Evolutionary conservation across 2,797 vertebrate genomes (phyloP).

Genomic region (Botia almorhae): DNA sequence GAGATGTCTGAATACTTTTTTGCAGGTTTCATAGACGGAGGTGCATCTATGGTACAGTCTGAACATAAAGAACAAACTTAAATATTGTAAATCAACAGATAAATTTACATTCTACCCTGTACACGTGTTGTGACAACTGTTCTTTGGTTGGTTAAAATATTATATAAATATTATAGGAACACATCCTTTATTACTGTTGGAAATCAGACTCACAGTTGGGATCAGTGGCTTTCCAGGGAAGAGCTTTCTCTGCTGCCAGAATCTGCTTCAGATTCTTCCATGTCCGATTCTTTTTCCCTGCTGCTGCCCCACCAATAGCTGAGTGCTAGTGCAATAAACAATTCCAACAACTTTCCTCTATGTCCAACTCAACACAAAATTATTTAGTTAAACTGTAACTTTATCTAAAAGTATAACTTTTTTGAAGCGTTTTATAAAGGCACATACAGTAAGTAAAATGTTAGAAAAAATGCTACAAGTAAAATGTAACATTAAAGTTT

Average conservation of each 20-base stretch:
- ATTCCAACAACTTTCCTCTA: not conserved
- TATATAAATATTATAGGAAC: not conserved
- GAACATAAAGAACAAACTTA: slow-evolving; percentile 45
- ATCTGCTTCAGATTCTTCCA: slow-evolving; percentile 99
- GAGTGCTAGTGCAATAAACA: slow-evolving; percentile 82
- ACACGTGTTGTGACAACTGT: not conserved
- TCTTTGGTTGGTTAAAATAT: not conserved
- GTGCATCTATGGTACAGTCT: slow-evolving; percentile 96
- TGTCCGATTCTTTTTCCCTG: slow-evolving; percentile 97
- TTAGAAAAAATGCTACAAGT: not conserved
- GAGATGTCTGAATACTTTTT: slow-evolving; percentile 99
- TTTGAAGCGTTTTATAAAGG: not conserved
- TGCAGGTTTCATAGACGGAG: slow-evolving; percentile 92
- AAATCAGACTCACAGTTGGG: slow-evolving; percentile 88
- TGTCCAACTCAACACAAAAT: too few relatives aligned
- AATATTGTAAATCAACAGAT: not conserved
- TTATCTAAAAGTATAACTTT: too few relatives aligned
- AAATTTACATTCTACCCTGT: not conserved
- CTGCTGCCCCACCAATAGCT: slow-evolving; percentile 93
- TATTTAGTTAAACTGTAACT: too few relatives aligned
- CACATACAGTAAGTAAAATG: too few relatives aligned
- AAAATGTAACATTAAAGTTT: not conserved
- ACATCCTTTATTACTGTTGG: not conserved
- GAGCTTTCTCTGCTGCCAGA: slow-evolving; percentile 89
- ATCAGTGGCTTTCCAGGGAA: slow-evolving; percentile 95